Evolutionary conservation across 2,113 vertebrate genomes (phyloP).

Genomic region (Meriones unguiculatus): DNA sequence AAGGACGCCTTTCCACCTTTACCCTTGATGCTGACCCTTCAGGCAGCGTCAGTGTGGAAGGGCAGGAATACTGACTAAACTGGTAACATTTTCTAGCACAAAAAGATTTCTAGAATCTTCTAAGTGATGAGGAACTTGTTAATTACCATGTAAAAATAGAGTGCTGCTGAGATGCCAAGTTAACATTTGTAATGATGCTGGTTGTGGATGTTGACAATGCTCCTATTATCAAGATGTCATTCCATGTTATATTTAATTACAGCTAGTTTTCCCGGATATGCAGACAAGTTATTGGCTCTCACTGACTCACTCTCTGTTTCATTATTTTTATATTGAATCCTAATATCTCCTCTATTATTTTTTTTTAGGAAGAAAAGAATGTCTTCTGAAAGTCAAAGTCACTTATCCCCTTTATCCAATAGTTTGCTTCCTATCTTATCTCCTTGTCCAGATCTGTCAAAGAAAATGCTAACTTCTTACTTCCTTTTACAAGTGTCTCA

Average conservation of each 20-base stretch:
- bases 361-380: background rate
- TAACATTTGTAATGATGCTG: background rate
- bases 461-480: constrained; percentile 1
- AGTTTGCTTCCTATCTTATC: background rate
- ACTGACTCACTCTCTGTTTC: background rate
- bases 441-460: constrained; percentile 24
- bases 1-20: background rate
- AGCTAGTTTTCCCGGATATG: background rate
- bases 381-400: background rate
- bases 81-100: background rate
- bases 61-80: background rate
- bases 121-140: background rate
- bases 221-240: constrained; percentile 15
- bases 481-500: background rate
- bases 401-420: background rate
- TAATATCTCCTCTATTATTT: background rate
- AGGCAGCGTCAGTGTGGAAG: background rate
- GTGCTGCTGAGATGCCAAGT: background rate
- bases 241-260: constrained; percentile 8
- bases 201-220: background rate
- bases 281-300: constrained; percentile 40
- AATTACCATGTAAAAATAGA: background rate
- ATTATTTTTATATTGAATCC: background rate
- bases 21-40: background rate
- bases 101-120: background rate